These are phyloP conservation scores for Gymnobelideus leadbeateri DNA, from an alignment of 2,113 vertebrate species.

Conservation along the genomic window DNA sequence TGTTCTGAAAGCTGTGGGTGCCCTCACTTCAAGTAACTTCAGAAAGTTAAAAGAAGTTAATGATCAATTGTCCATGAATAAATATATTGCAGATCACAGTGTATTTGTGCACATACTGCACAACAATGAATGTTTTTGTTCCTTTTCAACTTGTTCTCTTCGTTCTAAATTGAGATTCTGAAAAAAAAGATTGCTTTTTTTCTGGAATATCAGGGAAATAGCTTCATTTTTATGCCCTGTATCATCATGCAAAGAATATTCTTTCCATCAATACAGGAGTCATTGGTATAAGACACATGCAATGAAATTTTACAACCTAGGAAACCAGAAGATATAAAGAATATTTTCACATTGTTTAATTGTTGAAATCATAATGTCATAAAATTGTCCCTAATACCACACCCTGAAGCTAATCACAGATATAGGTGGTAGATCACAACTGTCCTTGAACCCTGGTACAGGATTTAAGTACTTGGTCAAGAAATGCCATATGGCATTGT, in stretches of 20 bases:
- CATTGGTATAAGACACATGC: neutral
- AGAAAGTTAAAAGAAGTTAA: constrained; percentile 66
- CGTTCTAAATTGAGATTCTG: constrained; percentile 10
- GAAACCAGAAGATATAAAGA: constrained; percentile 39
- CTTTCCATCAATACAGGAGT: constrained; percentile 41
- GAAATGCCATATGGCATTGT: constrained; percentile 38
- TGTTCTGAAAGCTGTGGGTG: constrained; percentile 25
- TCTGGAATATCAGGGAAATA: constrained; percentile 39
- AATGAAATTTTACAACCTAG: constrained; percentile 47
- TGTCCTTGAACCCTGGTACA: constrained; percentile 27
- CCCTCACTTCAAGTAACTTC: constrained; percentile 63
- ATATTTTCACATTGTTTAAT: constrained; percentile 42
- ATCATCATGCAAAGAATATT: constrained; percentile 34
- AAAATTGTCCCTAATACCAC: constrained; percentile 11
- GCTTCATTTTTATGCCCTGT: constrained; percentile 19
- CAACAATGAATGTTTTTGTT: constrained; percentile 56
- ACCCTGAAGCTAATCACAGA: constrained; percentile 24
- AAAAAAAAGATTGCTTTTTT: constrained; percentile 32
- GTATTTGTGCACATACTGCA: constrained; percentile 37
- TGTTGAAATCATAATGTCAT: constrained; percentile 32
- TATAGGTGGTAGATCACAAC: constrained; percentile 9
- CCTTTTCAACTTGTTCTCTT: constrained; percentile 49
- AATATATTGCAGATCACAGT: constrained; percentile 47
- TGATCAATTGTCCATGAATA: constrained; percentile 63
- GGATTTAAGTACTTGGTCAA: constrained; percentile 7